Percentiles rank a stretch among this genome's conserved stretches.
Conservation (phyloP, 2,888 invertebrate species). For the Pteria penguin region DNA sequence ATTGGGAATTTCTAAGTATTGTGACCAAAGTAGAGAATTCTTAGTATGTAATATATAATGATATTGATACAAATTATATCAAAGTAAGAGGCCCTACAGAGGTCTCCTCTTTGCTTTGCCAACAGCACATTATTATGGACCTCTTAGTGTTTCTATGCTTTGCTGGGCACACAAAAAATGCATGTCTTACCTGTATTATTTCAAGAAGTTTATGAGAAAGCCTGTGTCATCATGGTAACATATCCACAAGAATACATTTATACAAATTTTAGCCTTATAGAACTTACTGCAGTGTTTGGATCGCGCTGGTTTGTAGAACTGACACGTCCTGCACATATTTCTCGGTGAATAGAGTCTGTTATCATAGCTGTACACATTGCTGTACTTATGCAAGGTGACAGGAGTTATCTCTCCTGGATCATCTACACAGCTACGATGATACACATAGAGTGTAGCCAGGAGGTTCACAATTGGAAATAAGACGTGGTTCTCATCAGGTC, state of each 20-base stretch:
- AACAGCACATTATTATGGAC: too few relatives aligned
- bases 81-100: too few relatives aligned
- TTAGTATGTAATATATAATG: too few relatives aligned
- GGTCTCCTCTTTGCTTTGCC: too few relatives aligned
- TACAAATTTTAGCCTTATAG: too few relatives aligned
- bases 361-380: conserved; percentile 66
- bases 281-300: conserved; percentile 79
- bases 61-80: too few relatives aligned
- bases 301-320: conserved; percentile 71
- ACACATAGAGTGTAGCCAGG: conserved; percentile 65
- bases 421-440: conserved; percentile 68
- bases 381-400: conserved; percentile 57
- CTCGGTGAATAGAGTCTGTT: conserved; percentile 63
- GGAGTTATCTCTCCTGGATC: conserved; percentile 73
- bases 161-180: too few relatives aligned
- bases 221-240: neutral
- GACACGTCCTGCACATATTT: conserved; percentile 70
- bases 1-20: too few relatives aligned
- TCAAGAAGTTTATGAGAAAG: neutral
- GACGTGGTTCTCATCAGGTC: conserved; percentile 70
- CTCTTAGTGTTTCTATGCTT: too few relatives aligned
- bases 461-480: conserved; percentile 65
- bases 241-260: too few relatives aligned
- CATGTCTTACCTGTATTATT: too few relatives aligned
- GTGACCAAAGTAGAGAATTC: too few relatives aligned